Evolutionary conservation across 1,140 invertebrate genomes (phyloP), one percentile per base, ranked within the genome.

Genomic region (Meloidogyne exigua): DNA sequence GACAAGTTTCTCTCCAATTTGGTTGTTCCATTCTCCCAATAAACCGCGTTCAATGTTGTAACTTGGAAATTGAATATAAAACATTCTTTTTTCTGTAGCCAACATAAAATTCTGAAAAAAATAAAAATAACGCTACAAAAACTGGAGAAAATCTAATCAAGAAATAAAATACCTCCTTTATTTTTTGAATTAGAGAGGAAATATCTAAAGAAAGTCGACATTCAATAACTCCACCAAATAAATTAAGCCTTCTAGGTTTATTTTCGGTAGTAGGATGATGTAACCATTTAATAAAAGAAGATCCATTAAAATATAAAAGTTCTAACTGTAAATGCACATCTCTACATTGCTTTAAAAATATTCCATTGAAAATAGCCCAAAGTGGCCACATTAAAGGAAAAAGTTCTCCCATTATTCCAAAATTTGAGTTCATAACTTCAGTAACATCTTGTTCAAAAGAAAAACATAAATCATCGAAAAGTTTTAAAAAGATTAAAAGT

Each of bases 281-380:
- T 57, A 57, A 57, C 49, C 49, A 57, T 57, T 57, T 57, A 3
- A 57, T n/a, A 57, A 57, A 57, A 57, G 49, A 57, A 57, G 18
- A n/a, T 1, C 49, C 49, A 57, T 57, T 57, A 57, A 57, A 57
- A 57, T 57, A 57, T 57, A 57, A 57, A 57, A 57, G 5, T n/a
- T 57, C 49, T 57, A 57, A 57, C 10, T n/a, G 3, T n/a, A 57
- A 57, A n/a, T n/a, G 1, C 3, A 57, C 21, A n/a, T 57, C 49
- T 57, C n/a, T n/a, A 9, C 18, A 9, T 57, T 57, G 18, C 49
- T 21, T n/a, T 18, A 71, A 26, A 25, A 70, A 70, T 23, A 44
- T 25, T 42, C 26, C 69, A 23, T 71, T 44, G 23, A 71, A 44
- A 11, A 28, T 71, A 44, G 69, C 69, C 69, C 69, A 71, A 10